Percentiles rank a stretch among this genome's conserved stretches.
These are phyloP conservation scores for Melanostigma gelatinosum DNA, from an alignment of 2,113 vertebrate species.

Conservation along the genomic window DNA sequence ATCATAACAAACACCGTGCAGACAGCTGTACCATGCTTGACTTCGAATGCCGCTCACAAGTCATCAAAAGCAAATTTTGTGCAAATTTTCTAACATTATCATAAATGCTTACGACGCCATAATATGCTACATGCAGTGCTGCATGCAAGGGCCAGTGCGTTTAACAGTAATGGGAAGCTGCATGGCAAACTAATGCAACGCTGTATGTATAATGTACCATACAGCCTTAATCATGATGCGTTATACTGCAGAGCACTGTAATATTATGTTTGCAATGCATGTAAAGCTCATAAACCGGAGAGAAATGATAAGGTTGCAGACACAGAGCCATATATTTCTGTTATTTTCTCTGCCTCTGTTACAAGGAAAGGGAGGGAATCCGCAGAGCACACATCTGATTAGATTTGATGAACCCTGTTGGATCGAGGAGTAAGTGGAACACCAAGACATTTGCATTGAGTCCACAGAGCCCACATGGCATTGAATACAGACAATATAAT, in stretches of 20 bases:
- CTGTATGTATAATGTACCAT: not conserved
- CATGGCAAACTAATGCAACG: not conserved
- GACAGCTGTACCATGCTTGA: not conserved
- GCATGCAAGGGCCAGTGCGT: not conserved
- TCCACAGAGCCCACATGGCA: conserved; percentile 43
- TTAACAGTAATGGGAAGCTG: not conserved
- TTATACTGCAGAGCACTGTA: not conserved
- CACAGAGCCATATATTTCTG: conserved; percentile 16
- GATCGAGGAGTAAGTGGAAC: conserved; percentile 59
- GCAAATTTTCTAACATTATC: conserved; percentile 9
- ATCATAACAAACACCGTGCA: not conserved
- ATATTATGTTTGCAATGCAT: not conserved
- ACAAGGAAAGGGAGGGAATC: conserved; percentile 16
- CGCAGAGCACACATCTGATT: conserved; percentile 56
- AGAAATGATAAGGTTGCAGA: not conserved
- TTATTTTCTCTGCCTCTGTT: conserved; percentile 24
- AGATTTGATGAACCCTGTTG: conserved; percentile 60
- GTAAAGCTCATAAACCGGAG: not conserved
- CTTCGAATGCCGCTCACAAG: conserved; percentile 3
- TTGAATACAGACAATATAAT: conserved; percentile 43
- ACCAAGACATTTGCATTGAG: conserved; percentile 54
- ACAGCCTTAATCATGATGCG: not conserved
- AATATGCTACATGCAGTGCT: not conserved
- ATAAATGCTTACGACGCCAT: conserved; percentile 13
- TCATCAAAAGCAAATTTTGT: conserved; percentile 1